Base-by-base conservation (phyloP, 2,797 vertebrate genomes). In the Capromys pilorides region DNA sequence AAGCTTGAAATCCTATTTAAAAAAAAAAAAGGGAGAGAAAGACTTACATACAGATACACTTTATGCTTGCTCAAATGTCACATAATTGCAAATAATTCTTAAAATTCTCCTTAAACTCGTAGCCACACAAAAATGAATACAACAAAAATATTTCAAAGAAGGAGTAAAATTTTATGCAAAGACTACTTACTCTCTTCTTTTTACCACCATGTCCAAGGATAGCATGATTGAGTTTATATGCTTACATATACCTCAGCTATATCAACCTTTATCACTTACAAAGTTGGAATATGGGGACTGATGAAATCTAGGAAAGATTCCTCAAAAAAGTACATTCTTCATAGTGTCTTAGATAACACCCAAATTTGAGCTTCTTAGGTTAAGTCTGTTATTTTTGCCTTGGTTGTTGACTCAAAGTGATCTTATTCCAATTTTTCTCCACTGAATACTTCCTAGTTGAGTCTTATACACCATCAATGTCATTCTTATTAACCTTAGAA, bases 71-170 rank as follows among this genome's bases (percentile, higher is more conserved):
- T 4, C 62, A 95, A 85, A 54, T 78, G 4, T 85, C 57, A 86
- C 64, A 67, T 81, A 81, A 84, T 61, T 57, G 82, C 13, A 94
- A 94, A 75, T 66, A 51, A n/a, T 51, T 59, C 36, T 86, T 86
- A 69, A 10, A 84, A 12, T 2, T n/a, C 10, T n/a, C 5, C 16
- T 86, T 80, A 69, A 86, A 41, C 13, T 84, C 16, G 67, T 16
- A 88, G 31, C 1, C 67, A 89, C 88, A 79, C n/a, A 51, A 77
- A 96, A 94, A 71, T 71, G 83, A 93, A 51, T 21, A 61, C 1
- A 51, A 49, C 26, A 39, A 69, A 93, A 51, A 11, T 18, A 88
- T 24, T 83, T 51, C n/a, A 79, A 75, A 9, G 33, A 94, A 84
- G 13, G 22, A 90, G 6, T 8, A 91, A 88, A 86, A 75, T 2